Base-by-base conservation (phyloP, 2,888 invertebrate species). In the Antheraea yamamai region DNA sequence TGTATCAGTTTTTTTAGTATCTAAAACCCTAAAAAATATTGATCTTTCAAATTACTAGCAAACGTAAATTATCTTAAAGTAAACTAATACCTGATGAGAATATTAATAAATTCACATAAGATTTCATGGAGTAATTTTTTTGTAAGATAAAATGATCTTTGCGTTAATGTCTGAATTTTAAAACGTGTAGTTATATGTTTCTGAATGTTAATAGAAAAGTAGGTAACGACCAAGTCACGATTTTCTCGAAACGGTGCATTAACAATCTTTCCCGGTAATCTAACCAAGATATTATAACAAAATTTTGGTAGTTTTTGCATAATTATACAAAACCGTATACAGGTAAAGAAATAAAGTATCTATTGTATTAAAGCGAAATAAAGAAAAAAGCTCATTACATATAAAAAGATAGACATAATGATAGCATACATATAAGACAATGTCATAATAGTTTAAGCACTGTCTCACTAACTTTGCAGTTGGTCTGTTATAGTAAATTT, bases 211-310 rank as follows among this genome's bases (percentile, higher is more conserved):
- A 72, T 75, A 70, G 74, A 73, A 23, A 16, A 26, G 23, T 70
- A 68, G 47, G 39, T 64, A 58, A 72, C 64, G 51, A 73, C 52
- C 39, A 76, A 73, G 74, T 77, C 74, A 75, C 71, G 71, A 74
- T 66, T 61, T 73, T 47, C 58, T 72, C 35, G 74, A 58, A 76
- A 76, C 66, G 55, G 66, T 68, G 12, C 35, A 68, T 70, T 70
- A 70, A n/a, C 39, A 39, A 70, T 70, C 70, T 70, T 39, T 39
- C 70, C n/a, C 70, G 39, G 70, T 70, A 39, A 70, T 70, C 70
- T 70, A 66, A 70, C 35, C 23, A 61, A 39, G 39, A 30, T 66
- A 66, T 66, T 30, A 30, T 66, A 66, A 26, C 64, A 30, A 66
- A 26, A 66, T 23, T 61, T 61, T 66, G 6, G 64, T 6, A 66